Evolutionary conservation across 2,797 vertebrate genomes (phyloP).

Genomic region (Ibycter americanus): DNA sequence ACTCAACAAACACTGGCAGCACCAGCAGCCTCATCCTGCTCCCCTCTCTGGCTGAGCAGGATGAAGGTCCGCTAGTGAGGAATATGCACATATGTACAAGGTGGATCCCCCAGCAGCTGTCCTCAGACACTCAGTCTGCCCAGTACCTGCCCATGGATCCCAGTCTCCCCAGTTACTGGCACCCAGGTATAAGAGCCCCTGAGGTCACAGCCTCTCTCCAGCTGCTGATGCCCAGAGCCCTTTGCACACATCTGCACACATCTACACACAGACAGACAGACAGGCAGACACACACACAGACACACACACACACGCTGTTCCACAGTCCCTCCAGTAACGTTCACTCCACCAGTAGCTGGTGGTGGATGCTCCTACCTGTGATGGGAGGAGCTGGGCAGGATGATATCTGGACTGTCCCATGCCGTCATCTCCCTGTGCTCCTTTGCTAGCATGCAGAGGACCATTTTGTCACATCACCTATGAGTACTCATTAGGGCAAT

Average conservation of each 20-base stretch:
- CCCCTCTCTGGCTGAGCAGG: not conserved
- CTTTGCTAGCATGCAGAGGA: not conserved
- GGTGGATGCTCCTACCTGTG: not conserved
- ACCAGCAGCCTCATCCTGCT: not conserved
- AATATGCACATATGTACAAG: accelerated
- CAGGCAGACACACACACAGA: not conserved
- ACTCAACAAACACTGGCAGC: not conserved
- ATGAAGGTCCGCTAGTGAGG: not conserved
- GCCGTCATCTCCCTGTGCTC: not conserved
- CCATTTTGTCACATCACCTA: not conserved
- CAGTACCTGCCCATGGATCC: not conserved
- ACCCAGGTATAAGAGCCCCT: not conserved
- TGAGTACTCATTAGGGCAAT: not conserved
- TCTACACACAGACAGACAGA: no score
- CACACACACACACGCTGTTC: no score
- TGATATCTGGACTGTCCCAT: not conserved
- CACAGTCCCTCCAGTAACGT: no score
- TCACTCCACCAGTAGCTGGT: not conserved
- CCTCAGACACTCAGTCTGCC: not conserved
- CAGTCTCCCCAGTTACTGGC: not conserved
- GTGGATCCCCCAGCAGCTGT: not conserved
- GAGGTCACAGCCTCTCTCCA: not conserved
- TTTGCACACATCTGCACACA: not conserved
- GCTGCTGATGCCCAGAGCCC: not conserved
- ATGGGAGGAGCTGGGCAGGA: not conserved